These are phyloP conservation scores for Caranx ignobilis DNA, from an alignment of 2,113 vertebrate genomes.

Conservation along the genomic window DNA sequence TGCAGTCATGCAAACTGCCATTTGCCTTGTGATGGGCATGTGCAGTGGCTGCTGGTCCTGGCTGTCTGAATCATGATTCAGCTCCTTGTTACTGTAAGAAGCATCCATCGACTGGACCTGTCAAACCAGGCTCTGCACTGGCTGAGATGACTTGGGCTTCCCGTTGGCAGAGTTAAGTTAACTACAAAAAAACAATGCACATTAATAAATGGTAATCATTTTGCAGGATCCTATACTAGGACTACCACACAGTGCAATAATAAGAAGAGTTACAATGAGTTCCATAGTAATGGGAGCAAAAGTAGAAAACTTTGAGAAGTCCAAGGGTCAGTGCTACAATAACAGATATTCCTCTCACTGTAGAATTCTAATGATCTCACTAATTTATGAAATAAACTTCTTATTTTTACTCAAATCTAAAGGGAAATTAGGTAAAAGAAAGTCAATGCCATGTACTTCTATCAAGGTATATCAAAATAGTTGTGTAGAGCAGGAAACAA, in stretches of 20 bases:
- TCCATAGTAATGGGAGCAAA: background rate
- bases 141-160: background rate
- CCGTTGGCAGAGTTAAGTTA: background rate
- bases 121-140: conserved; percentile 16
- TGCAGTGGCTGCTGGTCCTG: conserved; percentile 42
- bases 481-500: background rate
- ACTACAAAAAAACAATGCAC: background rate
- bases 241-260: background rate
- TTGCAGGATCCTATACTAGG: background rate
- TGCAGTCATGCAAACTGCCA: conserved; percentile 28
- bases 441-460: background rate
- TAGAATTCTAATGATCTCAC: background rate
- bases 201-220: background rate
- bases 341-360: background rate
- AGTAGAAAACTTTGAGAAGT: background rate
- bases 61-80: conserved; percentile 41
- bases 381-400: background rate
- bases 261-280: background rate
- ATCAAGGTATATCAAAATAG: conserved; percentile 33
- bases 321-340: background rate
- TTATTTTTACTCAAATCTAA: background rate
- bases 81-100: conserved; percentile 42
- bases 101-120: conserved; percentile 17
- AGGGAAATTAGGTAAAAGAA: background rate
- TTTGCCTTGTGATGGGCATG: conserved; percentile 43